phyloP scores from a whole-genome alignment of 2,113 vertebrate species.

The Nansenia antarctica region DNA sequence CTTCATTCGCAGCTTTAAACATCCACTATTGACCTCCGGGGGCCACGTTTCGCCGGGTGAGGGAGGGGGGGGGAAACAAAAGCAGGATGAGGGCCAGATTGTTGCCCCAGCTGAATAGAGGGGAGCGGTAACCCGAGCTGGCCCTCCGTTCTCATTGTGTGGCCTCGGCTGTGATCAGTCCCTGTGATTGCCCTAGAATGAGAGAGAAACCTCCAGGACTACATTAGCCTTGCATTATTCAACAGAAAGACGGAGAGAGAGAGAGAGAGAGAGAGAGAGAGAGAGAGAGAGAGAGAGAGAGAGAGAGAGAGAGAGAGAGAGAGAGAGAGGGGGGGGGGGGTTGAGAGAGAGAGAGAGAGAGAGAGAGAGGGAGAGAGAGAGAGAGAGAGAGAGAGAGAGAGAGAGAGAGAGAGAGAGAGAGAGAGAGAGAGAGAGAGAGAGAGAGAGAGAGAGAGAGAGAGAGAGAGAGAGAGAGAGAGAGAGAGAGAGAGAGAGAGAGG shows the following conservation, averaged over 20 bases:
- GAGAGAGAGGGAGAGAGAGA: background rate
- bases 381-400: no score
- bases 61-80: background rate
- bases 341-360: no score
- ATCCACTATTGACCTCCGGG: slow-evolving; percentile 21
- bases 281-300: background rate
- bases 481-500: background rate
- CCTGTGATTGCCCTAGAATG: slow-evolving; percentile 66
- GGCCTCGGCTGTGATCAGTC: slow-evolving; percentile 53
- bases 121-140: slow-evolving; percentile 70
- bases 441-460: background rate
- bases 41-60: background rate
- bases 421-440: no score
- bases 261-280: slow-evolving; percentile 7
- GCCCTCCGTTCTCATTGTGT: slow-evolving; percentile 62
- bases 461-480: background rate
- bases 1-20: slow-evolving; percentile 30
- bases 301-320: background rate
- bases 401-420: no score
- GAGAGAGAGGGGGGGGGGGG: no score
- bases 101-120: slow-evolving; percentile 59
- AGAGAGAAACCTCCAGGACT: slow-evolving; percentile 70
- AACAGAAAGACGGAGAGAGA: slow-evolving; percentile 31
- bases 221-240: slow-evolving; percentile 76
- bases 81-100: slow-evolving; percentile 34